Base-by-base conservation (phyloP, 2,888 invertebrate species). In the Oligia strigilis region DNA sequence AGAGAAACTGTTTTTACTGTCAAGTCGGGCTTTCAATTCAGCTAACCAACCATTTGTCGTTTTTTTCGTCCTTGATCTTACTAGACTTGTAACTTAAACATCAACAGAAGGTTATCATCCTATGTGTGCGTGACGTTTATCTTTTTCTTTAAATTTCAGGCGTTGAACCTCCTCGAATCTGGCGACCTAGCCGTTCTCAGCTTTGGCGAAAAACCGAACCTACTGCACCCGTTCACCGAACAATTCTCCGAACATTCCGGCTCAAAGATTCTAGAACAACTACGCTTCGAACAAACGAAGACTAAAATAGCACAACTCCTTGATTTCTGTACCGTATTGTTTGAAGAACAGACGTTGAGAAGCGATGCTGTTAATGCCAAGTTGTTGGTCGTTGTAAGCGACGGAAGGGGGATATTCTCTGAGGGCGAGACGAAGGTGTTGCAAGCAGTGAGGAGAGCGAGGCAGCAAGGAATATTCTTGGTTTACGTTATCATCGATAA, bases 401-500 rank as follows among this genome's bases (percentile, higher is more conserved):
- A 99, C 95, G 99, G 99, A 0, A 97, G 99, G 66, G 99, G 99
- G 2, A 98, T 99, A 86, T 99, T 98, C 94, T 98, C 98, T 8
- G 99, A 99, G 92, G 99, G 99, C 0, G 98, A 98, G 90, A 98
- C 98, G 0, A 97, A 97, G 81, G 98, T 99, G 4, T 40, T 95
- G 4, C 98, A 98, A 87, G 98, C 99, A 0, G 98, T 99, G 0
- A 97, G 99, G 89, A 96, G 98, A 89, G 99, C 99, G 6, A 97
- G 98, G 84, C 97, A 99, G 75, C 97, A 98, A 77, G 98, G 98
- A 65, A 98, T 99, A 87, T 99, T 99, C 95, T 97, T 99, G 84
- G 99, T 99, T 9, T 99, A 99, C 93, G 98, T 99, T 73, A 98
- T 99, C 84, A 98, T 99, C 70, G 99, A 99, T 94, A 99, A 99